phyloP scores from a whole-genome alignment of 2,113 vertebrate species.

The Misgurnus mizolepis region DNA sequence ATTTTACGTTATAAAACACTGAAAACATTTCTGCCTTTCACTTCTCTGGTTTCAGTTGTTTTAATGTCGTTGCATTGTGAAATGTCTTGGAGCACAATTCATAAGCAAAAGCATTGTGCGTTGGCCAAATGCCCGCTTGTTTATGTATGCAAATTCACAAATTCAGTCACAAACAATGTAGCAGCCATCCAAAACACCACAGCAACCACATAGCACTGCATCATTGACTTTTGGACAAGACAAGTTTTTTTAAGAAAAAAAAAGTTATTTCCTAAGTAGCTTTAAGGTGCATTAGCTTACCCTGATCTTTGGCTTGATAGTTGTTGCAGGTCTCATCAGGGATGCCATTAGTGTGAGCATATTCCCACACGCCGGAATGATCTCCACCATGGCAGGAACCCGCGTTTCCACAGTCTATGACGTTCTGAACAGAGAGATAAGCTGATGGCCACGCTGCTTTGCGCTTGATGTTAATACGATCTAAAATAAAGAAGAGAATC shows the following conservation, averaged over 20 bases:
- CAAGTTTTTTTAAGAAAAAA: too few species aligned
- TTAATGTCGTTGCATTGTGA: neutral
- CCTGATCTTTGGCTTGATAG: slow-evolving; percentile 95
- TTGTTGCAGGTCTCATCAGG: slow-evolving; percentile 98
- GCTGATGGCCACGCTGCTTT: slow-evolving; percentile 90
- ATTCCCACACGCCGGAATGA: slow-evolving; percentile 85
- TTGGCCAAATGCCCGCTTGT: too few species aligned
- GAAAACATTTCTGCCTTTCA: neutral
- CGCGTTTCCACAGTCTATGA: slow-evolving; percentile 84
- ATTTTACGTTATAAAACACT: too few species aligned
- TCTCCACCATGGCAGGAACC: slow-evolving; percentile 90
- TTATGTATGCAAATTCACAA: too few species aligned
- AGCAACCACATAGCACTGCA: too few species aligned
- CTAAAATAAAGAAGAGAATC: slow-evolving; percentile 64
- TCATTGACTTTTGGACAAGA: too few species aligned
- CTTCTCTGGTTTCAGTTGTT: too few species aligned
- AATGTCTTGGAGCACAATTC: too few species aligned
- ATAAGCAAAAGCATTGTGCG: too few species aligned
- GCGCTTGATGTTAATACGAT: slow-evolving; percentile 94
- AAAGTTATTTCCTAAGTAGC: too few species aligned
- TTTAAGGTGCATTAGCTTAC: slow-evolving; percentile 64
- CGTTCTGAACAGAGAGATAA: slow-evolving; percentile 92
- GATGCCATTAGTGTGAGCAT: slow-evolving; percentile 86
- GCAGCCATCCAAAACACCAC: too few species aligned
- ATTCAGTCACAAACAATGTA: too few species aligned